Percentiles rank a stretch among this genome's conserved stretches.
phyloP scores from a whole-genome alignment of 2,888 invertebrate species.

The Sclerodermus sp. region DNA sequence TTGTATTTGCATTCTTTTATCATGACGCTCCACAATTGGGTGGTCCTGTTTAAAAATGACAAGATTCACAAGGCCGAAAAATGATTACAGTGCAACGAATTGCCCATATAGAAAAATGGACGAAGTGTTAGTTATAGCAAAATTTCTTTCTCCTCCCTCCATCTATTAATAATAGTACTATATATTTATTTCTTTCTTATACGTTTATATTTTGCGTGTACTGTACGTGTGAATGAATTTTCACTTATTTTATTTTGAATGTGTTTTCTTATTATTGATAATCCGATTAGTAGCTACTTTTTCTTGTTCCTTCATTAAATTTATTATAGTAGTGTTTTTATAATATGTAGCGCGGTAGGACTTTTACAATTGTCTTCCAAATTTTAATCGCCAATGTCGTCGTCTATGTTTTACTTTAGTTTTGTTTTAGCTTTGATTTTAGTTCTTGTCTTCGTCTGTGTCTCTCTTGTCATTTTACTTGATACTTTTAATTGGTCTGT shows the following conservation, averaged over 20 bases:
- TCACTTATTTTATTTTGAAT: too few species aligned
- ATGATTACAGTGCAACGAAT: constrained; percentile 40
- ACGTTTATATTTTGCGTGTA: constrained; percentile 2
- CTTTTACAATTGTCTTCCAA: too few species aligned
- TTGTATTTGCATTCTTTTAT: too few species aligned
- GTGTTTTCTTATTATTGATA: too few species aligned
- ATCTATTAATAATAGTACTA: constrained; percentile 19
- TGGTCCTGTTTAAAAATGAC: too few species aligned
- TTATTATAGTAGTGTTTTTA: too few species aligned
- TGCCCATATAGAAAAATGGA: constrained; percentile 49
- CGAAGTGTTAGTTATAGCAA: constrained; percentile 45
- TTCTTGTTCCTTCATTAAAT: too few species aligned
- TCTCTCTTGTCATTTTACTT: not conserved
- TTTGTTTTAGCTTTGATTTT: not conserved
- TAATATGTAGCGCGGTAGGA: too few species aligned
- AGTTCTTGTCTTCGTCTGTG: not conserved
- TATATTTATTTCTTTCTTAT: constrained; percentile 15
- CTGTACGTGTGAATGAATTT: not conserved
- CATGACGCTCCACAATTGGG: too few species aligned
- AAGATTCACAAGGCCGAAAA: constrained; percentile 38
- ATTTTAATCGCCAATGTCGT: too few species aligned
- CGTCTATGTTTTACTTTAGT: not conserved
- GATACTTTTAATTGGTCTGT: too few species aligned
- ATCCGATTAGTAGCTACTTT: too few species aligned
- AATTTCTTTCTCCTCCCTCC: constrained; percentile 27